A percentile compares a stretch with the other conserved stretches of the same genome.
phyloP scores from a whole-genome alignment of 2,113 vertebrate species.

The Heterotis niloticus region DNA sequence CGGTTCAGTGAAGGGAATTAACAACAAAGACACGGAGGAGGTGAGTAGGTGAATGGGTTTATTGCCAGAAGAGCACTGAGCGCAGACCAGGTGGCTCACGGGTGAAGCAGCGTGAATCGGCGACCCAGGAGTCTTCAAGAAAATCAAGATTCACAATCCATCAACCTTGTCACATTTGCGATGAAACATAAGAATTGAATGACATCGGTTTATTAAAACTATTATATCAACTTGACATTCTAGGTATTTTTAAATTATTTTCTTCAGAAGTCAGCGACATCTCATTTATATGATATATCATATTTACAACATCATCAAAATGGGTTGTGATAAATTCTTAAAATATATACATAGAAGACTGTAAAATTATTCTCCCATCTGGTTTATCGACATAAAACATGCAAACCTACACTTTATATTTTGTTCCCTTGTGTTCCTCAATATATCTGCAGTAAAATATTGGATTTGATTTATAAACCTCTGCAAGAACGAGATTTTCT shows the following conservation, averaged over 20 bases:
- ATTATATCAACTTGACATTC: conserved; percentile 45
- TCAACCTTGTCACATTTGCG: conserved; percentile 29
- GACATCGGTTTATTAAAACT: conserved; percentile 45
- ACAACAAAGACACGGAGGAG: not conserved
- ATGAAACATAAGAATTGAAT: conserved; percentile 48
- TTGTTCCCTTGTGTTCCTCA: conserved; percentile 31
- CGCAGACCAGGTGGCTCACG: not conserved
- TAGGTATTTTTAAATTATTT: conserved; percentile 46
- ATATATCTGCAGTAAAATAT: conserved; percentile 26
- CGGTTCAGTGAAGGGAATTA: not conserved
- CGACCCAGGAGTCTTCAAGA: conserved; percentile 44
- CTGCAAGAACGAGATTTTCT: not conserved
- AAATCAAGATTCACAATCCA: conserved; percentile 50
- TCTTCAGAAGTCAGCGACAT: conserved; percentile 41
- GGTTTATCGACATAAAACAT: conserved; percentile 49
- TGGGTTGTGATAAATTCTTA: conserved; percentile 38
- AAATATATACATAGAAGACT: conserved; percentile 54
- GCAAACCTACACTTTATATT: conserved; percentile 44
- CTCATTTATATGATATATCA: conserved; percentile 35
- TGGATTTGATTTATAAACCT: conserved; percentile 20
- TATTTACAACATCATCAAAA: conserved; percentile 49
- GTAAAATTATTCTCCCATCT: conserved; percentile 22
- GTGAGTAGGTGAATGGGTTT: conserved; percentile 54
- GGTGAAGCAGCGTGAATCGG: conserved; percentile 3
- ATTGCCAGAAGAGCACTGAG: conserved; percentile 49